These are phyloP conservation scores for Diachrysia chrysitis DNA, from an alignment of 2,888 invertebrate genomes.

Conservation along the genomic window DNA sequence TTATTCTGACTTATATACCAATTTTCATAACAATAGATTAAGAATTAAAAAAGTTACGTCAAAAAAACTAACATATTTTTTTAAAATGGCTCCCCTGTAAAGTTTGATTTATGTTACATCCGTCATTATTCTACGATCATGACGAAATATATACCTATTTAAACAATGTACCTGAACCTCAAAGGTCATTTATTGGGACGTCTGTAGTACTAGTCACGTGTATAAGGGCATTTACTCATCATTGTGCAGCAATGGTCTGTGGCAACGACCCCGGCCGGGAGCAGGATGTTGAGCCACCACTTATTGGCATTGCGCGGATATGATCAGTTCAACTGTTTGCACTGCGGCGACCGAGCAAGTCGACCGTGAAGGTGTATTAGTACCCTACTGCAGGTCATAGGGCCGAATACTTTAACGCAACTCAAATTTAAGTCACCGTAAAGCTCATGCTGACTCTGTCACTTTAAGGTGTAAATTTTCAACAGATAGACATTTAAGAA, in stretches of 20 bases:
- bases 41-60: too few species aligned
- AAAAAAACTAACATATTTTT: too few species aligned
- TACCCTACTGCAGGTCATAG: not conserved
- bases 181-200: not conserved
- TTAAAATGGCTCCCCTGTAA: too few species aligned
- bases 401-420: not conserved
- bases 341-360: not conserved
- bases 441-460: too few species aligned
- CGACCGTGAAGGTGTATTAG: not conserved
- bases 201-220: not conserved
- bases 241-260: not conserved
- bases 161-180: not conserved
- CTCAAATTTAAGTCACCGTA: too few species aligned
- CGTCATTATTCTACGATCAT: too few species aligned
- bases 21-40: too few species aligned
- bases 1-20: too few species aligned
- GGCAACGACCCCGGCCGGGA: not conserved
- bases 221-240: not conserved
- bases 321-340: slow-evolving; percentile 19
- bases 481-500: too few species aligned
- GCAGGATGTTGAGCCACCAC: slow-evolving; percentile 40
- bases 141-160: too few species aligned
- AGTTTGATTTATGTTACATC: too few species aligned
- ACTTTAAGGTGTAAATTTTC: too few species aligned
- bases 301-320: slow-evolving; percentile 30